A percentile compares a stretch with the other conserved stretches of the same genome.
phyloP scores from a whole-genome alignment of 2,113 vertebrate species.

The Camelus dromedarius region DNA sequence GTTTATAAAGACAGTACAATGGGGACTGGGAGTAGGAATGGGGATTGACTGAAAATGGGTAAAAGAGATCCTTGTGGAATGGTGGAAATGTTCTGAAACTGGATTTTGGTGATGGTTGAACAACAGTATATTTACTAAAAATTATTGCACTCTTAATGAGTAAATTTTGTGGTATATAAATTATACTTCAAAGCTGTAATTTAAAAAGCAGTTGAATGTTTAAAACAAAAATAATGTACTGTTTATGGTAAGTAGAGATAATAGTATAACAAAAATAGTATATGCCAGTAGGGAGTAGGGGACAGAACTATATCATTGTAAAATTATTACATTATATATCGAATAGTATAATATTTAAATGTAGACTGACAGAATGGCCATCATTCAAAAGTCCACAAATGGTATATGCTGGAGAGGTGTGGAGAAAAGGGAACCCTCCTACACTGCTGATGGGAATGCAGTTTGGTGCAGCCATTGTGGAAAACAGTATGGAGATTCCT shows the following conservation, averaged over 20 bases:
- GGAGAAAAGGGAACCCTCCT: too few species aligned
- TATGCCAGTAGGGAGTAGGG: not conserved
- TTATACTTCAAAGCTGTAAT: not conserved
- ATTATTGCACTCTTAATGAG: not conserved
- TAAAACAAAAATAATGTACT: constrained; percentile 31
- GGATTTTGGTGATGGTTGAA: not conserved
- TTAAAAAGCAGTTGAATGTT: not conserved
- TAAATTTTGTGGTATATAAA: not conserved
- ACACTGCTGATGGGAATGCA: too few species aligned
- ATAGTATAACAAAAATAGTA: not conserved
- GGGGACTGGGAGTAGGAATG: not conserved
- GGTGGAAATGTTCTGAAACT: not conserved
- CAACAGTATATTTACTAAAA: not conserved
- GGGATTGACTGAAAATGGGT: not conserved
- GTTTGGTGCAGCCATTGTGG: too few species aligned
- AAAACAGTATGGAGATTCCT: too few species aligned
- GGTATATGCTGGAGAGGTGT: too few species aligned
- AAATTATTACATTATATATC: not conserved
- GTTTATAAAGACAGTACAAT: not conserved
- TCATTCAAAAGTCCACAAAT: too few species aligned
- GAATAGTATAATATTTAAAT: not conserved
- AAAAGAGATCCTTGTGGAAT: not conserved
- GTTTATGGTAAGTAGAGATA: not conserved
- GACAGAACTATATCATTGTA: not conserved
- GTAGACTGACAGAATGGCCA: not conserved